Conservation (phyloP, 2,888 invertebrate species). For the Lagria hirta region DNA sequence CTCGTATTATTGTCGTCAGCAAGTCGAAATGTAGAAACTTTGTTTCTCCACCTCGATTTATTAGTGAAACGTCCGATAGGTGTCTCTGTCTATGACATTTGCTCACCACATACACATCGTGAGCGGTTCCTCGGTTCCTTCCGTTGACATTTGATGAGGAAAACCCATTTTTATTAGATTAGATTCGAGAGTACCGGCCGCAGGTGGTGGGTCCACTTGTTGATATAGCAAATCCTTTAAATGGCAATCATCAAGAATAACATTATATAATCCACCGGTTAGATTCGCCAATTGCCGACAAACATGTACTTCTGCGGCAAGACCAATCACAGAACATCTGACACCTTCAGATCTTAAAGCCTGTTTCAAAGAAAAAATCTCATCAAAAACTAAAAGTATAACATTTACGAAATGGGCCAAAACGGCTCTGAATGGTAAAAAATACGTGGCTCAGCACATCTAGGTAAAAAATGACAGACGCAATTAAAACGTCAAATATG, state of each 20-base stretch:
- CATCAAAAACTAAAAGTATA: no score
- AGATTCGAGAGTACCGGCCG: constrained; percentile 71
- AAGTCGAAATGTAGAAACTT: no score
- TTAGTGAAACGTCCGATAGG: constrained; percentile 2
- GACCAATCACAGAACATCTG: constrained; percentile 90
- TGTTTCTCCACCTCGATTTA: no score
- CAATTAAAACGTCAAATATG: no score
- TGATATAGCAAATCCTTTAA: constrained; percentile 66
- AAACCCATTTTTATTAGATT: constrained; percentile 95
- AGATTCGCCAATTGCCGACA: constrained; percentile 82
- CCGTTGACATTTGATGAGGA: constrained; percentile 72
- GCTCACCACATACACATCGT: constrained; percentile 90
- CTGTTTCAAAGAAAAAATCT: no score
- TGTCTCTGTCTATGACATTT: neutral
- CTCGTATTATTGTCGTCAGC: neutral
- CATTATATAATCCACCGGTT: constrained; percentile 85
- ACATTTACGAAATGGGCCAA: no score
- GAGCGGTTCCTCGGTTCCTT: constrained; percentile 64
- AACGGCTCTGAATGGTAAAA: no score
- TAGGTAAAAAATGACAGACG: no score
- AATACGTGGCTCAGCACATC: no score
- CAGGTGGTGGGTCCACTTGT: constrained; percentile 71
- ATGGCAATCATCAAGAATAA: constrained; percentile 82
- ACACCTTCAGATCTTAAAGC: constrained; percentile 77
- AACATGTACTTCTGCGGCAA: constrained; percentile 93